phyloP scores from a whole-genome alignment of 2,113 vertebrate species.

The Mohoua ochrocephala region DNA sequence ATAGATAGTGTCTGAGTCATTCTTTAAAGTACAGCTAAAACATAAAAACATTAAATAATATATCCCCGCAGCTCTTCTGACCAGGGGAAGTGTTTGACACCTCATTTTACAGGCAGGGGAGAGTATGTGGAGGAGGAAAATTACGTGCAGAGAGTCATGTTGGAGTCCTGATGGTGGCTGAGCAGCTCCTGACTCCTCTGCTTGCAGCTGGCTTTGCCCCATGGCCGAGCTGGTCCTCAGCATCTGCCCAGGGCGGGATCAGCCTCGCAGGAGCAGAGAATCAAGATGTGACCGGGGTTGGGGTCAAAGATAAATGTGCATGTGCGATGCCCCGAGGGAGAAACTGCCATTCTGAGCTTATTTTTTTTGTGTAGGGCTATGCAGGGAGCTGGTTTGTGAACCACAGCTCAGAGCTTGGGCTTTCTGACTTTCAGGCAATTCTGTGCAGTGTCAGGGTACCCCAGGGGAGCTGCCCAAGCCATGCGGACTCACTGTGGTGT shows the following conservation, averaged over 20 bases:
- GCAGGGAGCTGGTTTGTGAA: neutral
- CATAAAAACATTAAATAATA: neutral
- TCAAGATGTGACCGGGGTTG: fast-evolving
- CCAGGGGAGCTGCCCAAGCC: neutral
- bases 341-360: neutral
- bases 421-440: neutral
- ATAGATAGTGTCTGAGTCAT: neutral
- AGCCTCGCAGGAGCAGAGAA: neutral
- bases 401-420: neutral
- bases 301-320: neutral
- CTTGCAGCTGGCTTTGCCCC: neutral
- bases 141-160: neutral
- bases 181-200: neutral
- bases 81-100: neutral
- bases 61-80: neutral
- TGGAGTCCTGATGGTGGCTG: neutral
- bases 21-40: neutral
- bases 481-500: fast-evolving
- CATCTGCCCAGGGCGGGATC: neutral
- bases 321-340: neutral
- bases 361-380: neutral
- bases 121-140: neutral
- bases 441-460: neutral
- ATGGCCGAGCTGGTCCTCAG: neutral
- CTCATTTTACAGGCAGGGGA: neutral